These are phyloP conservation scores for Cyanoderma ruficeps DNA, from an alignment of 2,113 vertebrate genomes.

Conservation along the genomic window DNA sequence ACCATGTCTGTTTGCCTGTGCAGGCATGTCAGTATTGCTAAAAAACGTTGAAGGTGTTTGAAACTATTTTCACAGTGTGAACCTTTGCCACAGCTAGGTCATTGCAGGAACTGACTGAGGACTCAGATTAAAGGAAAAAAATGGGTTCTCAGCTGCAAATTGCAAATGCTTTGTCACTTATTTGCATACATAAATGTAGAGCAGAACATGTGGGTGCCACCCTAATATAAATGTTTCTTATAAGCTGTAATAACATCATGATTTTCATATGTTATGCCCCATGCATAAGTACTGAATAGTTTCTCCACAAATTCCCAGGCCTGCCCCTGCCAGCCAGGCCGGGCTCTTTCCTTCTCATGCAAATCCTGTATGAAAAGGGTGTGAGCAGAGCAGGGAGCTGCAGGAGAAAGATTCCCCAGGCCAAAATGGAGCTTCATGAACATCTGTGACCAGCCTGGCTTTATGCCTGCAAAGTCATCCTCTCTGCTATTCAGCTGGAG, in stretches of 20 bases:
- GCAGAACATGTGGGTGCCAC: constrained; percentile 35
- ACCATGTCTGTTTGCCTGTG: neutral
- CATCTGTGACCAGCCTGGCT: neutral
- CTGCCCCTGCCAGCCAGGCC: neutral
- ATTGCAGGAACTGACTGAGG: neutral
- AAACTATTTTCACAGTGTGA: constrained; percentile 50
- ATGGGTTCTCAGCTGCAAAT: neutral
- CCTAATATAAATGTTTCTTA: constrained; percentile 15
- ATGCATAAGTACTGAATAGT: neutral
- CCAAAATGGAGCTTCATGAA: neutral
- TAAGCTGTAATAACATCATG: constrained; percentile 1
- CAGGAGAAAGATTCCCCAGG: neutral
- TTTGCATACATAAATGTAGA: constrained; percentile 40
- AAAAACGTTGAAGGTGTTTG: neutral
- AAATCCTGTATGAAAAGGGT: neutral
- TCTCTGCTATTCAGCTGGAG: neutral
- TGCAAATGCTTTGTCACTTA: constrained; percentile 26
- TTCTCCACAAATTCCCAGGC: constrained; percentile 40
- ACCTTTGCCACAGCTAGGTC: constrained; percentile 1
- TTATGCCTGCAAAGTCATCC: neutral
- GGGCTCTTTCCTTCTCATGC: neutral
- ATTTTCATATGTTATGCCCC: constrained; percentile 61
- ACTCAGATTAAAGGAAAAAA: neutral
- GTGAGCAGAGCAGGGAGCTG: neutral
- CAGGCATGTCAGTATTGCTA: constrained; percentile 10